phyloP scores from a whole-genome alignment of 1,140 invertebrate genomes.

The Macrostomum lignano region DNA sequence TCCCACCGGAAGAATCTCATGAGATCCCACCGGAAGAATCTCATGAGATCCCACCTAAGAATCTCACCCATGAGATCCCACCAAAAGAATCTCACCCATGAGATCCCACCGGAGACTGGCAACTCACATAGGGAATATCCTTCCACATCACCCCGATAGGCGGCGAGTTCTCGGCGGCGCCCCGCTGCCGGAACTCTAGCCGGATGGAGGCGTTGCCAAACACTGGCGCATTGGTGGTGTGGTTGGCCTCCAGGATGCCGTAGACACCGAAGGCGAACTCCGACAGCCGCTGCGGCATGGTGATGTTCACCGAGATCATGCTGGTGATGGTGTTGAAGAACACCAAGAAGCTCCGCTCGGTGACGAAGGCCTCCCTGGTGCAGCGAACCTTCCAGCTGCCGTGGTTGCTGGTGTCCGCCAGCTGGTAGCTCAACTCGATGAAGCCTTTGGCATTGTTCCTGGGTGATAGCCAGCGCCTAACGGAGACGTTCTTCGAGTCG shows the following conservation, averaged over 20 bases:
- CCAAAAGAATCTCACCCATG: too few relatives aligned
- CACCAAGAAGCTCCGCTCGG: too few relatives aligned
- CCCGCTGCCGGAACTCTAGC: slow-evolving; percentile 22
- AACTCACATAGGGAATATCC: too few relatives aligned
- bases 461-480: slow-evolving; percentile 60
- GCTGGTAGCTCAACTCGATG: slow-evolving; percentile 54
- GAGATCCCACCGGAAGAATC: too few relatives aligned
- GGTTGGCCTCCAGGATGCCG: slow-evolving; percentile 58
- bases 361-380: too few relatives aligned
- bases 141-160: too few relatives aligned
- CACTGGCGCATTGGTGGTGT: slow-evolving; percentile 26
- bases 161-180: too few relatives aligned
- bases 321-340: too few relatives aligned
- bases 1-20: too few relatives aligned
- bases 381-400: slow-evolving; percentile 81
- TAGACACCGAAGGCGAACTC: slow-evolving; percentile 48
- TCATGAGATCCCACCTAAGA: too few relatives aligned
- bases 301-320: slow-evolving; percentile 89
- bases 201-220: slow-evolving; percentile 52
- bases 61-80: too few relatives aligned
- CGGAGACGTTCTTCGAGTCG: slow-evolving; percentile 45
- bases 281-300: slow-evolving; percentile 68
- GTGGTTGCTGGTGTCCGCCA: slow-evolving; percentile 64
- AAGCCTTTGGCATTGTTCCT: slow-evolving; percentile 44
- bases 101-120: too few relatives aligned